phyloP scores from a whole-genome alignment of 2,797 vertebrate species.

The Paedocypris micromegethes region DNA sequence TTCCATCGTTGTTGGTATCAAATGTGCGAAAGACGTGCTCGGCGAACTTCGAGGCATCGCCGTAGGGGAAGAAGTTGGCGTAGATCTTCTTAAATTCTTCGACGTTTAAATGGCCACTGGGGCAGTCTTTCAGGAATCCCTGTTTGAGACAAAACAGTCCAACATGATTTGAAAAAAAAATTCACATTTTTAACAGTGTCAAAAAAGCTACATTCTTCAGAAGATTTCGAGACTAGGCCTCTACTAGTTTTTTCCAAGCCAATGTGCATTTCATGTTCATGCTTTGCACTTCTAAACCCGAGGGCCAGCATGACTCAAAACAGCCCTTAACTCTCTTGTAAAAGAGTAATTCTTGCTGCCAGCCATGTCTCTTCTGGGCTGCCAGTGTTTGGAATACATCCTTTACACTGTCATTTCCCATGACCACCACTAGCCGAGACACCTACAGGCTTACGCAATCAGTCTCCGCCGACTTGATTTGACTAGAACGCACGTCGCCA shows the following conservation, averaged over 20 bases:
- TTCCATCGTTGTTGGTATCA: conserved; percentile 75
- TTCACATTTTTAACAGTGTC: no score
- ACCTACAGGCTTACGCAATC: neutral
- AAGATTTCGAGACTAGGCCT: no score
- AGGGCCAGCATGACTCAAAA: conserved; percentile 19
- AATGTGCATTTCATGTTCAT: neutral
- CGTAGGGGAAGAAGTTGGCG: conserved; percentile 79
- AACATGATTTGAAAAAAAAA: no score
- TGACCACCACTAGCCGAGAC: conserved; percentile 12
- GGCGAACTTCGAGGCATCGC: conserved; percentile 78
- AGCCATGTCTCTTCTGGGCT: conserved; percentile 9
- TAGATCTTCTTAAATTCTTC: conserved; percentile 83
- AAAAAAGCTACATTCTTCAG: no score
- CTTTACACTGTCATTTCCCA: conserved; percentile 25
- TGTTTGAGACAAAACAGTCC: conserved; percentile 34
- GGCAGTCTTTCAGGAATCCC: conserved; percentile 80
- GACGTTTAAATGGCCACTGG: conserved; percentile 76
- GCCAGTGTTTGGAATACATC: conserved; percentile 6
- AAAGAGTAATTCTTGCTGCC: conserved; percentile 21
- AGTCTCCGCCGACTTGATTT: neutral
- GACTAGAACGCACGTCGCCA: neutral
- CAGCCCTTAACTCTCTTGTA: conserved; percentile 48
- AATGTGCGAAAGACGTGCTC: conserved; percentile 81
- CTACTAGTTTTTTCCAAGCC: no score
- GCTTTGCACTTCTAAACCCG: conserved; percentile 37